Evolutionary conservation across 2,797 vertebrate species (phyloP).

Genomic region (Lagocephalus sceleratus): DNA sequence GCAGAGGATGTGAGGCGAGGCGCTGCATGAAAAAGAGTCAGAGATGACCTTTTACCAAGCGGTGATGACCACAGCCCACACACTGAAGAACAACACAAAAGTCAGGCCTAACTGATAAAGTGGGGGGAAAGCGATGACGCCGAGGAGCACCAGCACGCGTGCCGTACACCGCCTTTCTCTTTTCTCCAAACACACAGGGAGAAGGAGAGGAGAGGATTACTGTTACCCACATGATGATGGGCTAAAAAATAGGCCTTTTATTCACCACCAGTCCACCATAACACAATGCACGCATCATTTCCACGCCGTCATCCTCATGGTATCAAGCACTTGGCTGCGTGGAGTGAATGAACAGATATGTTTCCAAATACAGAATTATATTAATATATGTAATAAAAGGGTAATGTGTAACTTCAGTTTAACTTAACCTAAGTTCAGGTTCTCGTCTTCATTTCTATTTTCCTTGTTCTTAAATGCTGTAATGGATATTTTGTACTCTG

Average conservation of each 20-base stretch:
- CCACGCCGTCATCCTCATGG: conserved; percentile 54
- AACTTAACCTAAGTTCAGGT: too few relatives aligned
- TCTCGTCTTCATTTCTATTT: too few relatives aligned
- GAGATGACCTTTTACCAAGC: conserved; percentile 64
- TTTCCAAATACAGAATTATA: not conserved
- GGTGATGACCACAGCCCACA: conserved; percentile 59
- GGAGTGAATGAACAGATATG: conserved; percentile 44
- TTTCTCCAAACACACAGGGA: conserved; percentile 54
- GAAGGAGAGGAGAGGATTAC: conserved; percentile 61
- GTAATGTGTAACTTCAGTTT: too few relatives aligned
- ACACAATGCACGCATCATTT: conserved; percentile 69
- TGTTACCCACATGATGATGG: conserved; percentile 70
- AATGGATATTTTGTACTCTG: too few relatives aligned
- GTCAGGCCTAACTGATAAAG: conserved; percentile 59
- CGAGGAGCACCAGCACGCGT: conserved; percentile 5
- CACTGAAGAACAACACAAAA: conserved; percentile 45
- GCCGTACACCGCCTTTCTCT: conserved; percentile 27
- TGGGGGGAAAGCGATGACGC: conserved; percentile 37
- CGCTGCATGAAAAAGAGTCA: conserved; percentile 35
- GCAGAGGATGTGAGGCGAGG: conserved; percentile 50
- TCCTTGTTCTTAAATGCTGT: too few relatives aligned
- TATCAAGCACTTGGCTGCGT: conserved; percentile 42
- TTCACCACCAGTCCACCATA: conserved; percentile 63
- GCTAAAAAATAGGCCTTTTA: conserved; percentile 69
- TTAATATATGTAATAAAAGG: too few relatives aligned